Percentiles rank a stretch among this genome's conserved stretches.
phyloP scores from a whole-genome alignment of 1,140 invertebrate genomes.

The Megalopta genalis region DNA sequence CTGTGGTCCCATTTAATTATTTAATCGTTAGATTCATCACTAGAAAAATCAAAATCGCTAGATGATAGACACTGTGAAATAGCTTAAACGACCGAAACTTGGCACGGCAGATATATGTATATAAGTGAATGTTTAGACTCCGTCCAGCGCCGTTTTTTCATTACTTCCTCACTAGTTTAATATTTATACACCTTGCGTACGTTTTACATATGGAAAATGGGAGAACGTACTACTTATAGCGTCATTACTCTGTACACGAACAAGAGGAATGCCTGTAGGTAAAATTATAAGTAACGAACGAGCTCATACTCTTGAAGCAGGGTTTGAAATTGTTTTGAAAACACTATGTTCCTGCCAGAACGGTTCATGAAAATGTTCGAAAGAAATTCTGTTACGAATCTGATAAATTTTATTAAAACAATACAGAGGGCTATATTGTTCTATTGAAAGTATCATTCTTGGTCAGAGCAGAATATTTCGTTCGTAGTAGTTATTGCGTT shows the following conservation, averaged over 20 bases:
- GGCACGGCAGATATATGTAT: conserved; percentile 79
- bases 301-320: conserved; percentile 30
- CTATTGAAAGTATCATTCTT: background rate
- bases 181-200: conserved; percentile 52
- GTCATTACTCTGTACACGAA: conserved; percentile 30
- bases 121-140: conserved; percentile 80
- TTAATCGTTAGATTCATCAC: conserved; percentile 53
- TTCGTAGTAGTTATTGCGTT: background rate
- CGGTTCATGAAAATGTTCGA: background rate
- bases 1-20: conserved; percentile 63
- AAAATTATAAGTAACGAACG: conserved; percentile 32
- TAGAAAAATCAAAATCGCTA: conserved; percentile 62
- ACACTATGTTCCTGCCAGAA: background rate
- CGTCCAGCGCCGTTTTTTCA: conserved; percentile 76
- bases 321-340: conserved; percentile 1
- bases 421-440: background rate
- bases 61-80: conserved; percentile 61
- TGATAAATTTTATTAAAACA: background rate
- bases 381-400: background rate
- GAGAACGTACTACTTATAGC: conserved; percentile 46
- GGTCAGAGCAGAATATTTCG: background rate
- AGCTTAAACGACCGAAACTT: conserved; percentile 72
- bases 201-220: conserved; percentile 23
- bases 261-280: conserved; percentile 36
- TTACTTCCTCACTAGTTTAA: conserved; percentile 61